Conservation (phyloP, 2,797 vertebrate genomes). For the Micropoecilia bifurca region DNA sequence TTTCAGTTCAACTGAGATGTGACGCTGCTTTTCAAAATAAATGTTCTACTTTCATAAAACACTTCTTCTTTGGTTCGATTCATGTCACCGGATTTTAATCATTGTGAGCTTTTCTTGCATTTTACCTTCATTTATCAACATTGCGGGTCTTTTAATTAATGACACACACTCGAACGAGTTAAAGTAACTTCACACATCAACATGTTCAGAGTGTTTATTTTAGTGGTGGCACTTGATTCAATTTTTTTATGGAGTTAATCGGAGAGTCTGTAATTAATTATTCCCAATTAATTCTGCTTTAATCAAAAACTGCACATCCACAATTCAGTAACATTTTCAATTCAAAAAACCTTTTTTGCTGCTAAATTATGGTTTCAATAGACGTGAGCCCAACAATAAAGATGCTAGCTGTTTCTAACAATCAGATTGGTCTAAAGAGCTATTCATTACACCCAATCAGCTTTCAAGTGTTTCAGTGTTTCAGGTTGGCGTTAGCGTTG, state of each 20-base stretch:
- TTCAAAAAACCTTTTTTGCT: too few relatives aligned
- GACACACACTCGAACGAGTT: not conserved
- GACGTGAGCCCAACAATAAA: too few relatives aligned
- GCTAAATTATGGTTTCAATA: too few relatives aligned
- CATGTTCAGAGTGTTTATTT: not conserved
- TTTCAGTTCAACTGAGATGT: slow-evolving; percentile 19
- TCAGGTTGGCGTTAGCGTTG: not conserved
- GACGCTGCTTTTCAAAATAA: slow-evolving; percentile 54
- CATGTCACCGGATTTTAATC: not conserved
- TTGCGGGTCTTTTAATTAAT: not conserved
- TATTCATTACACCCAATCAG: too few relatives aligned
- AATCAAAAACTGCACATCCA: too few relatives aligned
- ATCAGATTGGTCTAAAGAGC: too few relatives aligned
- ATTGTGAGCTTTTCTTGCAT: not conserved
- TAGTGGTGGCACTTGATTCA: not conserved
- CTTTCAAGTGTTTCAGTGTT: not conserved
- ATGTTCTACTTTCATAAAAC: slow-evolving; percentile 15
- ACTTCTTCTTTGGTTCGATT: slow-evolving; percentile 1
- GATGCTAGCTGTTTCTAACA: too few relatives aligned
- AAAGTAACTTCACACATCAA: not conserved
- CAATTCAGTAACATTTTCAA: too few relatives aligned
- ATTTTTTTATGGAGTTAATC: too few relatives aligned
- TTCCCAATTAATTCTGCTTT: too few relatives aligned
- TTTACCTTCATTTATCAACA: not conserved
- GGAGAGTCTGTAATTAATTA: too few relatives aligned